phyloP scores from a whole-genome alignment of 2,113 vertebrate genomes.

The Saccopteryx bilineata region DNA sequence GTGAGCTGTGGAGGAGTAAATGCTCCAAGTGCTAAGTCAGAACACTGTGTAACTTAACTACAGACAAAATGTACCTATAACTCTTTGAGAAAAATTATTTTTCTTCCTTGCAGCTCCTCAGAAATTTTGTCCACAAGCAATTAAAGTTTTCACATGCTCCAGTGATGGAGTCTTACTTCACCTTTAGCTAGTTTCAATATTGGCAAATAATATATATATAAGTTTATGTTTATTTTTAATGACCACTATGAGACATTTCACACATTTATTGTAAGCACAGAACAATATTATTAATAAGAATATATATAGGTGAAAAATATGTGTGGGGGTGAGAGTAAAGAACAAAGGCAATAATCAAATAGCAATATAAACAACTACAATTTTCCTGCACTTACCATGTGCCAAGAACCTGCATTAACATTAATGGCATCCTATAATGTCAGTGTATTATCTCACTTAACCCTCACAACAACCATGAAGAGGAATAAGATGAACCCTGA shows the following conservation, averaged over 20 bases:
- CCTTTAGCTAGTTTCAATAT: conserved; percentile 22
- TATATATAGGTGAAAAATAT: not conserved
- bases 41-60: conserved; percentile 46
- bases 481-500: conserved; percentile 34
- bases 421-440: conserved; percentile 5
- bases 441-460: not conserved
- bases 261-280: conserved; percentile 29
- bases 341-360: conserved; percentile 40
- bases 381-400: conserved; percentile 20
- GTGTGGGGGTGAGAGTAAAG: not conserved
- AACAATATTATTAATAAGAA: conserved; percentile 31
- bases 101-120: not conserved
- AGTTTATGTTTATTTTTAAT: conserved; percentile 31
- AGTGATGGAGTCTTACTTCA: conserved; percentile 41
- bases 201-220: not conserved
- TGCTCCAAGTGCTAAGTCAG: not conserved
- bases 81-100: conserved; percentile 42
- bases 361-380: conserved; percentile 51
- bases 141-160: not conserved
- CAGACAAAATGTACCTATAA: not conserved
- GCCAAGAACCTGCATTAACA: not conserved
- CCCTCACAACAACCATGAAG: not conserved
- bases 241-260: conserved; percentile 6
- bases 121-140: conserved; percentile 47
- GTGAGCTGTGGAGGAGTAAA: not conserved